A percentile compares a stretch with the other conserved stretches of the same genome.
Conservation (phyloP, 2,888 invertebrate species). For the Drosophila sordidula region DNA sequence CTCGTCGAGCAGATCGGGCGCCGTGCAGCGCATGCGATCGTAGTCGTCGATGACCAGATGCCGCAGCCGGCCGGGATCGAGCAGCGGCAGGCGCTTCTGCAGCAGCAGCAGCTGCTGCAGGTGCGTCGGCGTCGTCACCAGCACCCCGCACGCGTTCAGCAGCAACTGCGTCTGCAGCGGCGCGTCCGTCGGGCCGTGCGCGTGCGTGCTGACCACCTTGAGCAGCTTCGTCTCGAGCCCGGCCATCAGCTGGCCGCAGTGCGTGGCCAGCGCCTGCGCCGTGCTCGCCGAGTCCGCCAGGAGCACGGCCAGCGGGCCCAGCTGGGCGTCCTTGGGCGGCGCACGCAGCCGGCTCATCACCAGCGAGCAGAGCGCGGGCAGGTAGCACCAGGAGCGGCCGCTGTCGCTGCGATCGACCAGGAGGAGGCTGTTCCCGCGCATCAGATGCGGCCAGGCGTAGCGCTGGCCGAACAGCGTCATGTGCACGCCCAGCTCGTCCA, state of each 20-base stretch:
- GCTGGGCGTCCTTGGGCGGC: no score
- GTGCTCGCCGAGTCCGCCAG: constrained; percentile 40
- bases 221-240: not conserved
- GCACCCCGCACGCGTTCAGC: constrained; percentile 55
- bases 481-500: constrained; percentile 17
- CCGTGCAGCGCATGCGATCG: constrained; percentile 37
- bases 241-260: constrained; percentile 41
- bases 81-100: constrained; percentile 2
- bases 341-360: constrained; percentile 23
- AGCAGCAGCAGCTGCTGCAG: constrained; percentile 43
- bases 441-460: constrained; percentile 65
- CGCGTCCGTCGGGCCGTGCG: not conserved
- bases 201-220: constrained; percentile 48
- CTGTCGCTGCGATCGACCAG: constrained; percentile 16
- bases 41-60: constrained; percentile 61
- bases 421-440: constrained; percentile 33
- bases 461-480: constrained; percentile 23
- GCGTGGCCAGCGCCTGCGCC: constrained; percentile 11
- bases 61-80: constrained; percentile 35
- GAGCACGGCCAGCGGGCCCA: constrained; percentile 61
- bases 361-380: constrained; percentile 51
- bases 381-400: constrained; percentile 60
- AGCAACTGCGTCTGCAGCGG: constrained; percentile 20
- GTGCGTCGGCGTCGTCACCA: constrained; percentile 48
- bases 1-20: constrained; percentile 7